Percentiles rank a stretch among this genome's conserved stretches.
These are phyloP conservation scores for Tenthredo notha DNA, from an alignment of 2,888 invertebrate species.

Conservation along the genomic window DNA sequence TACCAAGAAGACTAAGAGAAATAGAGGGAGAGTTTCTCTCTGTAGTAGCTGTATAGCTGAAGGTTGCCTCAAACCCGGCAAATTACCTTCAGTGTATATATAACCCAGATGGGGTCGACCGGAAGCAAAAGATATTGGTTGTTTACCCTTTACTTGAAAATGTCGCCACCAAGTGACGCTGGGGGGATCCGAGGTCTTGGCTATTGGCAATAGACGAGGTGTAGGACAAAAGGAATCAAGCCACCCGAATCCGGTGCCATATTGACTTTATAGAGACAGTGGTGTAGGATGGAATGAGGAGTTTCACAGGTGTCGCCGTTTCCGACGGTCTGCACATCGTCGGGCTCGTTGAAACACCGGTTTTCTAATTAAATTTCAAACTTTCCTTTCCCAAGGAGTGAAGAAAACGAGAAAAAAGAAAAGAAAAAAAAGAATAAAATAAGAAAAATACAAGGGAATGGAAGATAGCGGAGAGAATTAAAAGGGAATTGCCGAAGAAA, in stretches of 20 bases:
- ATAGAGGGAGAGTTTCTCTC: background rate
- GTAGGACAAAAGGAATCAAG: conserved; percentile 48
- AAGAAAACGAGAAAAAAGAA: background rate
- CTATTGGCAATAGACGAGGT: conserved; percentile 45
- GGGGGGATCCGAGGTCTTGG: background rate
- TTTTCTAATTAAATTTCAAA: conserved; percentile 44
- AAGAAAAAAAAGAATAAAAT: background rate
- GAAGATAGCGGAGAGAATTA: background rate
- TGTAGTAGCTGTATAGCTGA: background rate
- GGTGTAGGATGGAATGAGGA: background rate
- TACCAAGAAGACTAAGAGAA: conserved; percentile 14
- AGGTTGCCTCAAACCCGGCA: conserved; percentile 12
- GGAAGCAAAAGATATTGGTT: conserved; percentile 47
- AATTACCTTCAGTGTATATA: conserved; percentile 36
- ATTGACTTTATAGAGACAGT: conserved; percentile 35
- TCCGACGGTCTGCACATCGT: conserved; percentile 6
- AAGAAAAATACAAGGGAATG: background rate
- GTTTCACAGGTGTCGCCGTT: conserved; percentile 39
- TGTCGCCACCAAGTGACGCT: conserved; percentile 49
- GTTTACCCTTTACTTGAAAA: conserved; percentile 47
- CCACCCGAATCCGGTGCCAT: conserved; percentile 42
- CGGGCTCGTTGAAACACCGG: background rate
- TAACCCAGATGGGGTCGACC: conserved; percentile 28
- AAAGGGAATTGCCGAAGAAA: background rate
- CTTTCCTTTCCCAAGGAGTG: background rate